These are phyloP conservation scores for Poecilia velifera DNA, from an alignment of 2,797 vertebrate genomes.

Conservation along the genomic window DNA sequence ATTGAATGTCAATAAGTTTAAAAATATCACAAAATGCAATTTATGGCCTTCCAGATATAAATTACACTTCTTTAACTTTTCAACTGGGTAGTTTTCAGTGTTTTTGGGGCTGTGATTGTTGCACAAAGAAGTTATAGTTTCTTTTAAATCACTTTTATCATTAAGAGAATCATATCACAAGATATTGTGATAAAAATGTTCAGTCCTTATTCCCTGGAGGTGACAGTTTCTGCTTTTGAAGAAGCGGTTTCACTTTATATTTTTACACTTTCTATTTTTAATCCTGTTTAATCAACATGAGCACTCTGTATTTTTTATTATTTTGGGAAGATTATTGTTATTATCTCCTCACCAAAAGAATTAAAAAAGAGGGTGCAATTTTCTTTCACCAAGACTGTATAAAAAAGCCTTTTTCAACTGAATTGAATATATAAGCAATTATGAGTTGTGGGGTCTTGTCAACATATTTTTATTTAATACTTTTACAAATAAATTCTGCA, in stretches of 20 bases:
- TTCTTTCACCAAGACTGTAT: neutral
- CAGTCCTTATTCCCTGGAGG: neutral
- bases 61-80: neutral
- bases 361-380: neutral
- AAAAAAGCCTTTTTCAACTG: conserved; percentile 9
- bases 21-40: neutral
- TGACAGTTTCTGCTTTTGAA: neutral
- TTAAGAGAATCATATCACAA: neutral
- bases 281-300: neutral
- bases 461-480: neutral
- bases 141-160: neutral
- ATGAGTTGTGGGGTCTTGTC: neutral
- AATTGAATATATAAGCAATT: conserved; percentile 10
- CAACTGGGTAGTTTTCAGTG: neutral
- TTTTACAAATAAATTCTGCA: neutral
- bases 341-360: neutral
- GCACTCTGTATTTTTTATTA: neutral
- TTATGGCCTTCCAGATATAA: neutral
- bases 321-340: neutral
- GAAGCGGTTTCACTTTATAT: no score
- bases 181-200: neutral
- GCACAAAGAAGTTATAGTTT: neutral
- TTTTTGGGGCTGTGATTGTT: neutral
- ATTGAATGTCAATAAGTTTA: neutral
- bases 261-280: neutral